These are phyloP conservation scores for Notarius lentiginosus DNA, from an alignment of 2,113 vertebrate species.

Conservation along the genomic window DNA sequence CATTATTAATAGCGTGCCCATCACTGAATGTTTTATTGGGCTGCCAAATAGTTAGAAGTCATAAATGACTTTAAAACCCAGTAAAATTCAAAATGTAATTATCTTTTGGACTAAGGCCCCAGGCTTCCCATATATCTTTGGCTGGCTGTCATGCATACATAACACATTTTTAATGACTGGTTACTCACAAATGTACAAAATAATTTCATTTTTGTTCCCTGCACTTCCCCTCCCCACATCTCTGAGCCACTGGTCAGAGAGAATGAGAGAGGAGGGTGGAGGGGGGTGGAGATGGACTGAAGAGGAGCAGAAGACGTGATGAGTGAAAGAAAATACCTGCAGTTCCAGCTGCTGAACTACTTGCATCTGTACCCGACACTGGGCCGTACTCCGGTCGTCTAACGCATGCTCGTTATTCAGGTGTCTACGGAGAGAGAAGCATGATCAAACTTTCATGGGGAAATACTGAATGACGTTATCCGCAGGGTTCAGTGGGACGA, in stretches of 20 bases:
- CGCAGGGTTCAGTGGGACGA: constrained; percentile 29
- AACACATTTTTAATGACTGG: constrained; percentile 91
- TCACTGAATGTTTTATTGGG: constrained; percentile 75
- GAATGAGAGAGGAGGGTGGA: constrained; percentile 35
- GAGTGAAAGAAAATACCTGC: constrained; percentile 80
- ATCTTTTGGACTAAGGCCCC: constrained; percentile 96
- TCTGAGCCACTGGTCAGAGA: constrained; percentile 62
- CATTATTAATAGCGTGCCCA: constrained; percentile 32
- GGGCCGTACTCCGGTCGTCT: constrained; percentile 99
- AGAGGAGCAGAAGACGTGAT: constrained; percentile 5
- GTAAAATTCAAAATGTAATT: constrained; percentile 99
- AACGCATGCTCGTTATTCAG: constrained; percentile 99
- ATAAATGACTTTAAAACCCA: constrained; percentile 98
- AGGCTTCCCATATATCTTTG: constrained; percentile 94
- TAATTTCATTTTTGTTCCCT: constrained; percentile 80
- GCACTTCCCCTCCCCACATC: constrained; percentile 38
- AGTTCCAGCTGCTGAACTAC: constrained; percentile 99
- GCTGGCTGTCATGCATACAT: constrained; percentile 92
- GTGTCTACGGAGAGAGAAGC: constrained; percentile 80
- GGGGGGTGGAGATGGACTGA: background rate
- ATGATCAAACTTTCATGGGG: constrained; percentile 43
- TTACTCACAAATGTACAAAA: constrained; percentile 91
- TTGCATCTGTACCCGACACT: constrained; percentile 99
- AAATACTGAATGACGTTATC: constrained; percentile 46
- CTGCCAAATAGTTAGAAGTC: constrained; percentile 93